Conservation (phyloP, 2,888 invertebrate species). For the Synanthedon tipuliformis region DNA sequence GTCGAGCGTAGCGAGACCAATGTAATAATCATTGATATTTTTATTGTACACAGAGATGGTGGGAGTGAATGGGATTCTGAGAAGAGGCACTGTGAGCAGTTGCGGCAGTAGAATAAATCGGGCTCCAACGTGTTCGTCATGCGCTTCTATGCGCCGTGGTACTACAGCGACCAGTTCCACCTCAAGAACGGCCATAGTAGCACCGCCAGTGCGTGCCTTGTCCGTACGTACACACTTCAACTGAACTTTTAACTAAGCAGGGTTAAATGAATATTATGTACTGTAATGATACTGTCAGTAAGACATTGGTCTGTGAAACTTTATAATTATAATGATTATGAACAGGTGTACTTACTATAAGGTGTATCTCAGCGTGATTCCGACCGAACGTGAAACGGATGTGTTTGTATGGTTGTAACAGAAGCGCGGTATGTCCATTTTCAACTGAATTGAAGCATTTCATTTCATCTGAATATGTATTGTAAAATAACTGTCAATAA, state of each 20-base stretch:
- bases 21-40: too few relatives aligned
- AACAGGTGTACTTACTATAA: too few relatives aligned
- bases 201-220: slow-evolving; percentile 30
- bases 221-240: slow-evolving; percentile 42
- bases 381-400: too few relatives aligned
- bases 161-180: slow-evolving; percentile 10
- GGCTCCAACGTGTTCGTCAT: slow-evolving; percentile 39
- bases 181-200: slow-evolving; percentile 3
- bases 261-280: neutral
- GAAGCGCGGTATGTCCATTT: too few relatives aligned
- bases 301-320: too few relatives aligned
- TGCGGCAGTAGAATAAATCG: slow-evolving; percentile 38
- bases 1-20: too few relatives aligned
- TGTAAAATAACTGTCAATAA: neutral
- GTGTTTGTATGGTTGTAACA: too few relatives aligned
- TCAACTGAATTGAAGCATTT: too few relatives aligned
- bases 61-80: slow-evolving; percentile 39
- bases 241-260: slow-evolving; percentile 10
- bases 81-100: slow-evolving; percentile 42
- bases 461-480: neutral
- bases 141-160: slow-evolving; percentile 30
- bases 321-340: too few relatives aligned
- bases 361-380: too few relatives aligned
- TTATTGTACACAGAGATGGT: slow-evolving; percentile 34
- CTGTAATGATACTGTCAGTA: neutral